Base-by-base conservation (phyloP, 2,797 vertebrate species). In the Ctenopoma kingsleyae region DNA sequence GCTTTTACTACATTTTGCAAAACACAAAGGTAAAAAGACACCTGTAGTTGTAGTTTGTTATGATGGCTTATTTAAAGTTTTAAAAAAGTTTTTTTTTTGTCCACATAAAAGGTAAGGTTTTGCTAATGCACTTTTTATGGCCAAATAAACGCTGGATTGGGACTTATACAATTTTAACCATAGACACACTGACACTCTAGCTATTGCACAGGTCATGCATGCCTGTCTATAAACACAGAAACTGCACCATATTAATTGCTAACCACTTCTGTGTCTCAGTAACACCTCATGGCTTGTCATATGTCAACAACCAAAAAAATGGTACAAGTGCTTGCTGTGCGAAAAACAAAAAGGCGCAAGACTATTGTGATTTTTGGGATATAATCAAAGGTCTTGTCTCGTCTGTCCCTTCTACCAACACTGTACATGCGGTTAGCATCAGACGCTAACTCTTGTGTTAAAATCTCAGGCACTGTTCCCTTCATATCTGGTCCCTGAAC, bases 171-270 rank as follows among this genome's bases (percentile, higher is more conserved):
- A 65, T 55, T 78, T 67, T 1, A 67, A 71, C 67, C 79, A 76
- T 17, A 59, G 61, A 83, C 82, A 77, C 85, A 82, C 48, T 13
- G 61, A 87, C 74, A 81, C 71, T 72, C 64, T 77, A 83, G 75
- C 80, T 85, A 90, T 84, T 80, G 84, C 89, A 86, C 80, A 82
- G 77, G 78, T 83, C 88, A 90, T 81, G 90, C 85, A 85, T 35
- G 65, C 71, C 83, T 82, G 81, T 87, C 81, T 82, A 81, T 83
- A 32, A 78, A 90, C 84, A 87, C 77, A 85, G 59, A 85, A 78
- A 89, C 83, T 48, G 71, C 82, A 82, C 80, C 82, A 55, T 67
- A 69, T 62, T 36, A 74, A 78, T 19, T 32, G 68, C 53, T 32
- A 68, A 76, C 55, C 71, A 48, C 60, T 43, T 58, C 68, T 52